These are phyloP conservation scores for Monodelphis domestica DNA, from an alignment of 2,797 vertebrate species.

Conservation along the genomic window DNA sequence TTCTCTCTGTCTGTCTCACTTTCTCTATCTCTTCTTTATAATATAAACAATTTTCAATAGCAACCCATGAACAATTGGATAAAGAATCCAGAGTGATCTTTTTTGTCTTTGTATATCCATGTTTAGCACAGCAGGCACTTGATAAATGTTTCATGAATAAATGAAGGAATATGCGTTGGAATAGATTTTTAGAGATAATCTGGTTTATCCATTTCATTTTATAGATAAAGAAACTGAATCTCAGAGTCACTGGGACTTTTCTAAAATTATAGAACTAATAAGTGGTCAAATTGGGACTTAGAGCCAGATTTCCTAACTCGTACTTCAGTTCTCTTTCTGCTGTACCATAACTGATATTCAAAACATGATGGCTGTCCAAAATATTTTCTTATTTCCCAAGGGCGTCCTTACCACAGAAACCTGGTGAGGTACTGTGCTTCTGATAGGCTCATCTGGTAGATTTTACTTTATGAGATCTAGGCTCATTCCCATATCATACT, in stretches of 20 bases:
- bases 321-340: background rate
- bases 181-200: too few species aligned
- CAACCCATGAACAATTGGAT: too few species aligned
- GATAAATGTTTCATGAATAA: too few species aligned
- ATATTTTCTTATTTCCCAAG: background rate
- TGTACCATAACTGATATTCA: background rate
- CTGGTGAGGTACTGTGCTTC: background rate
- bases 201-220: background rate
- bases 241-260: background rate
- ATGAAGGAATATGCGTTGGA: too few species aligned
- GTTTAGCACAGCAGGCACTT: too few species aligned
- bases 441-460: background rate
- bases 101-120: too few species aligned
- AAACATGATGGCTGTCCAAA: background rate
- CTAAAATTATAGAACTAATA: background rate
- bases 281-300: background rate
- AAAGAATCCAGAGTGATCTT: too few species aligned
- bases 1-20: too few species aligned
- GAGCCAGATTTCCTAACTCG: background rate
- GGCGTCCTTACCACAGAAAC: background rate
- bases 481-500: conserved; percentile 54
- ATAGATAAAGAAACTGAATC: background rate
- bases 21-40: too few species aligned
- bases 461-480: conserved; percentile 42
- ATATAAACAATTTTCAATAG: too few species aligned